Evolutionary conservation across 2,113 vertebrate genomes (phyloP).

Genomic region (Bos javanicus): DNA sequence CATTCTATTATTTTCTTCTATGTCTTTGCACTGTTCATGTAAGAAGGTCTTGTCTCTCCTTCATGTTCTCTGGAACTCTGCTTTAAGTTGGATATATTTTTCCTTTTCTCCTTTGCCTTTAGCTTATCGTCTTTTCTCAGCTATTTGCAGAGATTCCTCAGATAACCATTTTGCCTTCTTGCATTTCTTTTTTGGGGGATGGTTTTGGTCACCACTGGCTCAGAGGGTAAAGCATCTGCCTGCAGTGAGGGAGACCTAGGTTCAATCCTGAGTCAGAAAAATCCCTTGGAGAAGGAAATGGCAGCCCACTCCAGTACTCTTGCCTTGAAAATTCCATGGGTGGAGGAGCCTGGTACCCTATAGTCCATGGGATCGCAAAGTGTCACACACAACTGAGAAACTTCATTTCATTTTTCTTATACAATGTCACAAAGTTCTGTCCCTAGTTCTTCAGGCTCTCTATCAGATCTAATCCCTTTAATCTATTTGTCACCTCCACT

Average conservation of each 20-base stretch:
- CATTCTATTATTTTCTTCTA: neutral
- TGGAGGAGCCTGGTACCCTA: fast-evolving
- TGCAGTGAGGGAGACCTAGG: neutral
- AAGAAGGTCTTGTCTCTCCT: neutral
- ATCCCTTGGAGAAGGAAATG: neutral
- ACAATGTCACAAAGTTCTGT: neutral
- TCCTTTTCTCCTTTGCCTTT: neutral
- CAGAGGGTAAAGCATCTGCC: neutral
- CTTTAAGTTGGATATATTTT: neutral
- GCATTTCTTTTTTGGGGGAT: neutral
- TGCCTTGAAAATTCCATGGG: neutral
- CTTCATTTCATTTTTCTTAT: neutral
- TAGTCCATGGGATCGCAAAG: neutral
- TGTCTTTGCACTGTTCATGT: neutral
- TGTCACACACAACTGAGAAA: neutral
- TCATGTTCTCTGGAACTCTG: neutral
- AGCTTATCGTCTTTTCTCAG: neutral
- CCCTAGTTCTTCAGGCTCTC: neutral
- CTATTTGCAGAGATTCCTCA: neutral
- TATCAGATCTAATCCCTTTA: neutral
- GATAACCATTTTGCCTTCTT: neutral
- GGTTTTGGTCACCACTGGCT: neutral
- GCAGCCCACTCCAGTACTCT: neutral
- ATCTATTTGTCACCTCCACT: neutral
- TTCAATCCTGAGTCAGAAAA: neutral